Conservation (phyloP, 2,113 vertebrate species). For the Carollia perspicillata region DNA sequence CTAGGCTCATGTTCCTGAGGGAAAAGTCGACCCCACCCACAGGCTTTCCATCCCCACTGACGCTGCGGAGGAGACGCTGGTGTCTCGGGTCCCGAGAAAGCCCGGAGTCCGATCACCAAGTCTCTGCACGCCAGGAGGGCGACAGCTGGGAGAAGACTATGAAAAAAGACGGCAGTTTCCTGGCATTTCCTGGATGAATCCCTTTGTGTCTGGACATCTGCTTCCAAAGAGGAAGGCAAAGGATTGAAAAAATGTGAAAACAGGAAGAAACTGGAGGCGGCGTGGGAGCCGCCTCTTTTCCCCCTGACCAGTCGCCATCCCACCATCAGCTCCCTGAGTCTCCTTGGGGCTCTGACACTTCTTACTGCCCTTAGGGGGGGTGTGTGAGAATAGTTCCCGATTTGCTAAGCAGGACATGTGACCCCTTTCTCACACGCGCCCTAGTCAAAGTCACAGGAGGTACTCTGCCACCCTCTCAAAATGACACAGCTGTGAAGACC, state of each 20-base stretch:
- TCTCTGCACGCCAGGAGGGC: not conserved
- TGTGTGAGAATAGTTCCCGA: not conserved
- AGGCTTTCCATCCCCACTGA: not conserved
- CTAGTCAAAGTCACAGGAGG: not conserved
- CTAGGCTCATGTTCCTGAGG: not conserved
- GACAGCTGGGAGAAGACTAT: not conserved
- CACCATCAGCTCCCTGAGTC: not conserved
- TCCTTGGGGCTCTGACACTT: not conserved
- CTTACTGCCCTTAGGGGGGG: not conserved
- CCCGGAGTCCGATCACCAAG: not conserved
- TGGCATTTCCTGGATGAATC: not conserved
- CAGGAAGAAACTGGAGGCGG: not conserved
- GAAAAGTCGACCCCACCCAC: not conserved
- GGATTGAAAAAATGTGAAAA: conserved; percentile 15
- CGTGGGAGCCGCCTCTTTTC: not conserved
- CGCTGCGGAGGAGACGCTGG: not conserved
- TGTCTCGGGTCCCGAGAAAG: not conserved
- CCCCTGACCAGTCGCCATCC: not conserved
- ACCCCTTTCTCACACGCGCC: not conserved
- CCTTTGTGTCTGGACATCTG: conserved; percentile 28
- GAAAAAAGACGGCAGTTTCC: not conserved
- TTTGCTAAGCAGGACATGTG: not conserved
- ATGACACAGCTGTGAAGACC: not conserved
- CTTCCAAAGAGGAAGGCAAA: conserved; percentile 7
- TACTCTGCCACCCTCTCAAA: not conserved